Percentiles rank a stretch among this genome's conserved stretches.
Evolutionary conservation across 2,888 invertebrate species (phyloP).

Genomic region (Aphidius colemani): DNA sequence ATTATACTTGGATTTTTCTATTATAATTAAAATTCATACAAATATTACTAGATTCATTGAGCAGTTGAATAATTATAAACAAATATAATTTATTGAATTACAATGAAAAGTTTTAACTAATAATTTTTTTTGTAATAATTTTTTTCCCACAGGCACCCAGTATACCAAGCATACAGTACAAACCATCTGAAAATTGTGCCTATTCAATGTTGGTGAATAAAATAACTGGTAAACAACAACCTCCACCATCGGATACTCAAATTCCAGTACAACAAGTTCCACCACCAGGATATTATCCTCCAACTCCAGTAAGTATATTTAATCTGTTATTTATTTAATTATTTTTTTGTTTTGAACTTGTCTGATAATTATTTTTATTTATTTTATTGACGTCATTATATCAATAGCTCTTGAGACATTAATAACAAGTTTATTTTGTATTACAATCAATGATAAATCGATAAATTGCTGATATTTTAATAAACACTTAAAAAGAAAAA

Average conservation of each 20-base stretch:
- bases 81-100: conserved; percentile 23
- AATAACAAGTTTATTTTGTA: background rate
- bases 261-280: conserved; percentile 41
- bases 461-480: too few species aligned
- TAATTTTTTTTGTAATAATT: conserved; percentile 25
- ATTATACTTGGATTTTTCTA: conserved; percentile 2
- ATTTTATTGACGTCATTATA: background rate
- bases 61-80: conserved; percentile 14
- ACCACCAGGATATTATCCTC: conserved; percentile 48
- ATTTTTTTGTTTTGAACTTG: too few species aligned
- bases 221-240: conserved; percentile 71
- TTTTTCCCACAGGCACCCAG: conserved; percentile 62
- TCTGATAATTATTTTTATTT: conserved; percentile 11
- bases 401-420: background rate
- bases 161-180: conserved; percentile 73
- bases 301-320: conserved; percentile 45
- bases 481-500: too few species aligned
- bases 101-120: conserved; percentile 25
- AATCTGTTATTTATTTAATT: background rate
- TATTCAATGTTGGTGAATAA: conserved; percentile 87
- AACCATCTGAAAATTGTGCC: conserved; percentile 83
- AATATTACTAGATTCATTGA: conserved; percentile 22
- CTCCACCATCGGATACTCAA: conserved; percentile 34
- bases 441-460: too few species aligned
- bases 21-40: background rate